phyloP scores from a whole-genome alignment of 1,140 invertebrate genomes.

The Tetramorium alpestre region DNA sequence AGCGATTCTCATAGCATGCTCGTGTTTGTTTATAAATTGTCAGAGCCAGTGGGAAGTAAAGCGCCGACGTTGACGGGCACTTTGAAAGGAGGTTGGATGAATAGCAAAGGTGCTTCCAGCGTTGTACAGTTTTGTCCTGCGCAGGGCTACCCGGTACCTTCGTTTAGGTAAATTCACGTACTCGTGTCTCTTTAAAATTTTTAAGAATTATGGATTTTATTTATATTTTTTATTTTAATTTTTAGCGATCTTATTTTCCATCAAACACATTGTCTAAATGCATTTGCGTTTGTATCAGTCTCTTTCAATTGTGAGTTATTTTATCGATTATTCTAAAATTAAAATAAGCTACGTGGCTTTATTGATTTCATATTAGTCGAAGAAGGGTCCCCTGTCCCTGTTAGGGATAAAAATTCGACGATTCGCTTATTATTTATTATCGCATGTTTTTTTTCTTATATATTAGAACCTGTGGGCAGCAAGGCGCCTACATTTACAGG shows the following conservation, averaged over 20 bases:
- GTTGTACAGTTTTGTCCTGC: conserved; percentile 89
- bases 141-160: conserved; percentile 90
- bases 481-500: conserved; percentile 86
- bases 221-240: neutral
- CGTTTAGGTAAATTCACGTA: conserved; percentile 88
- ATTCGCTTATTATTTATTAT: conserved; percentile 42
- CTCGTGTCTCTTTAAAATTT: neutral
- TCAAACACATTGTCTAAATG: neutral
- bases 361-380: neutral
- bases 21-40: conserved; percentile 67
- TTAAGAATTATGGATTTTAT: neutral
- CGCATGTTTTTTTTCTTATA: conserved; percentile 50
- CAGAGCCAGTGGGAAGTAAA: conserved; percentile 82
- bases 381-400: conserved; percentile 88
- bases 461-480: conserved; percentile 86
- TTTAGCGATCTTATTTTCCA: neutral
- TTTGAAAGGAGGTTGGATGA: conserved; percentile 79
- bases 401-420: neutral
- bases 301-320: neutral
- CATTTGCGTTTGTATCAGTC: neutral
- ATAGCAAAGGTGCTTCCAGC: conserved; percentile 81
- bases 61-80: conserved; percentile 80
- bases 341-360: neutral
- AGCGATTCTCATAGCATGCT: conserved; percentile 63
- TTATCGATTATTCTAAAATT: conserved; percentile 18